Evolutionary conservation across 1,140 invertebrate species (phyloP).

Genomic region (Pectinophora gossypiella): DNA sequence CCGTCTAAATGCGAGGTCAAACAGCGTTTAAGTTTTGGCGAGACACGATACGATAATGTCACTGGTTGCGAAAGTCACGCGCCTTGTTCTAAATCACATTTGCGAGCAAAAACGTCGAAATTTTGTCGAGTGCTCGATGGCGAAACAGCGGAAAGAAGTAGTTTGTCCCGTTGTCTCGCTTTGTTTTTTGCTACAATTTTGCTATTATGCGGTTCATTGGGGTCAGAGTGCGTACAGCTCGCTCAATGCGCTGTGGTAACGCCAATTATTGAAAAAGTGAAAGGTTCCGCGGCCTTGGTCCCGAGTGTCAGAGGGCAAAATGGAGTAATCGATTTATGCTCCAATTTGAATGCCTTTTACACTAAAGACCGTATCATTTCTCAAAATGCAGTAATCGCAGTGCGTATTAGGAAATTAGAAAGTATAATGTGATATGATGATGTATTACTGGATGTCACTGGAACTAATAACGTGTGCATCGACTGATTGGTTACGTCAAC

Average conservation of each 20-base stretch:
- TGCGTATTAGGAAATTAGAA: background rate
- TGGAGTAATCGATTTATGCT: conserved; percentile 11
- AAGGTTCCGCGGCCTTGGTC: conserved; percentile 17
- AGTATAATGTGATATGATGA: conserved; percentile 2
- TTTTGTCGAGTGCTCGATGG: conserved; percentile 28
- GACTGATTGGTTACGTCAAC: conserved; percentile 13
- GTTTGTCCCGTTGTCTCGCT: too few species aligned
- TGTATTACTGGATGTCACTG: conserved; percentile 18
- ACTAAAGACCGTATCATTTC: background rate
- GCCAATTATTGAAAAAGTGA: conserved; percentile 23
- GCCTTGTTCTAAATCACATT: conserved; percentile 45
- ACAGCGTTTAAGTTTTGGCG: conserved; percentile 38
- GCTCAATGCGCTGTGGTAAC: conserved; percentile 6
- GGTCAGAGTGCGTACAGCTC: conserved; percentile 24
- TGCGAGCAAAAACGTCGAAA: conserved; percentile 43
- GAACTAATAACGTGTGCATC: conserved; percentile 21
- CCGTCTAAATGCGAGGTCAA: conserved; percentile 33
- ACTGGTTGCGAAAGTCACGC: conserved; percentile 46
- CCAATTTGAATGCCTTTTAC: conserved; percentile 3
- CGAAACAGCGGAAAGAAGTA: conserved; percentile 20
- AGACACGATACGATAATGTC: conserved; percentile 47
- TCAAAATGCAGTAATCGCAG: background rate
- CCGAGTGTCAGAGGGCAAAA: conserved; percentile 20
- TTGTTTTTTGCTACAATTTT: conserved; percentile 20
- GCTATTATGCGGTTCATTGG: conserved; percentile 12